phyloP scores from a whole-genome alignment of 2,797 vertebrate species.

The Aldrovandia affinis region DNA sequence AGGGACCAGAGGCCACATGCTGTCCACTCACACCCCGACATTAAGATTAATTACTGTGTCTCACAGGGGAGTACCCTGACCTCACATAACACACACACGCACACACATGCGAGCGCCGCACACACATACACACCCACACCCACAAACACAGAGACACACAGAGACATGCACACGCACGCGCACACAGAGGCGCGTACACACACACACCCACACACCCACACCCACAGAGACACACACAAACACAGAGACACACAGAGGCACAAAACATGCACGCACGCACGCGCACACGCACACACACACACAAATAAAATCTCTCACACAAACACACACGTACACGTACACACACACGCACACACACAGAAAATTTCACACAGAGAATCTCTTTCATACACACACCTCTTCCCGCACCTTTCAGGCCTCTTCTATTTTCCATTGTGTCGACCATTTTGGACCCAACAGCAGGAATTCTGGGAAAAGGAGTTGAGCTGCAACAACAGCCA shows the following conservation, averaged over 20 bases:
- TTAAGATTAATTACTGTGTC: not conserved
- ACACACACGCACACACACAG: not conserved
- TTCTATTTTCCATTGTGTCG: not conserved
- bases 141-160: not conserved
- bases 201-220: not conserved
- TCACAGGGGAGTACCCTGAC: not conserved
- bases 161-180: not conserved
- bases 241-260: not conserved
- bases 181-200: not conserved
- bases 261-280: not conserved
- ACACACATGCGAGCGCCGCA: too few relatives aligned
- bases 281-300: not conserved
- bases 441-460: not conserved
- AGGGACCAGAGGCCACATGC: constrained; percentile 6
- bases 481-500: not conserved
- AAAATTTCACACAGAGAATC: not conserved
- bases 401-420: too few relatives aligned
- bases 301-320: not conserved
- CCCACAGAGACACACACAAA: not conserved
- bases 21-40: not conserved
- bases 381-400: not conserved
- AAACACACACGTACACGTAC: not conserved
- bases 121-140: not conserved
- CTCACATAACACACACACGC: not conserved
- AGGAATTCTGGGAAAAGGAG: not conserved